Percentiles rank a stretch among this genome's conserved stretches.
Evolutionary conservation across 2,888 invertebrate genomes (phyloP).

Genomic region (Limnephilus lunatus): DNA sequence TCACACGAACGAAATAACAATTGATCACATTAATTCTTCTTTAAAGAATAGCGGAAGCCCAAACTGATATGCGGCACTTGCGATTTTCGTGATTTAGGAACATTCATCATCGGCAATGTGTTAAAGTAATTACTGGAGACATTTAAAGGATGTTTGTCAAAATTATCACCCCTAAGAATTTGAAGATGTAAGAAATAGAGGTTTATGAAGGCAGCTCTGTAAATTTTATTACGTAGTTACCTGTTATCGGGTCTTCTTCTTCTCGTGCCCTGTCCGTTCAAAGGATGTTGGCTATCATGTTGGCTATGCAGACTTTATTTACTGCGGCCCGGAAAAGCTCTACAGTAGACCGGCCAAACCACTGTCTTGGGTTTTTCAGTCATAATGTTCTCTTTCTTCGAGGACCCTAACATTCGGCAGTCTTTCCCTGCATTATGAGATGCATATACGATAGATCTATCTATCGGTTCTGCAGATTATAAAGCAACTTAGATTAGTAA

Average conservation of each 20-base stretch:
- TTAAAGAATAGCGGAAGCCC: neutral
- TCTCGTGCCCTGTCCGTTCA: no score
- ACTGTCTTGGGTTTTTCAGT: no score
- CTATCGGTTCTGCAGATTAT: neutral
- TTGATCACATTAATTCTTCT: neutral
- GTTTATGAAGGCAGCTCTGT: neutral
- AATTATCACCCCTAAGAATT: neutral
- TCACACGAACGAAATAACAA: neutral
- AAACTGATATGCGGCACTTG: neutral
- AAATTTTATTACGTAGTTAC: neutral
- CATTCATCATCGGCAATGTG: neutral
- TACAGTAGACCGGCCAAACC: no score
- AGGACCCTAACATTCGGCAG: no score
- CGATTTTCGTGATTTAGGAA: neutral
- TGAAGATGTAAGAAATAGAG: neutral
- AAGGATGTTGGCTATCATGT: no score
- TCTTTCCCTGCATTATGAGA: no score
- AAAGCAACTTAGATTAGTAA: neutral
- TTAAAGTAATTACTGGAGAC: neutral
- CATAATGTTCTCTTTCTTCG: no score
- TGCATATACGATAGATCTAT: no score
- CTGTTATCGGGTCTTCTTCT: neutral
- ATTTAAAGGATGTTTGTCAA: neutral
- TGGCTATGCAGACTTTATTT: no score
- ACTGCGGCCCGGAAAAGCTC: no score